Evolutionary conservation across 2,888 invertebrate genomes (phyloP).

Genomic region (Drosophila lutescens): DNA sequence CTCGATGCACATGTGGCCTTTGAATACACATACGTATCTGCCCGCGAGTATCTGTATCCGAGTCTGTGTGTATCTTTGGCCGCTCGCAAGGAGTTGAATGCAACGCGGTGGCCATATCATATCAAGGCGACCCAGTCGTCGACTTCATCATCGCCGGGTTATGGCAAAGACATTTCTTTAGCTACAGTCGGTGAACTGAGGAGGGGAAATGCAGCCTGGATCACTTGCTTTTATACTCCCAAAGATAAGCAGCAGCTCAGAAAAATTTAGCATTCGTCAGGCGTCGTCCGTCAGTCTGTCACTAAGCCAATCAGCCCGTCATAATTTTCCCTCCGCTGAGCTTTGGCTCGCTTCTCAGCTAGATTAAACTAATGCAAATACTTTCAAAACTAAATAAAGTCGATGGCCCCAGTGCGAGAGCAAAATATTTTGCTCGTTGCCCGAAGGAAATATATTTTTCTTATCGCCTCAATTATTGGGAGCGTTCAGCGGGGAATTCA

Average conservation of each 20-base stretch:
- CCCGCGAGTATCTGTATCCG: conserved; percentile 17
- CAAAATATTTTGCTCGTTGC: conserved; percentile 19
- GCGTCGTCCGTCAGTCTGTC: conserved; percentile 9
- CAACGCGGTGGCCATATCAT: conserved; percentile 25
- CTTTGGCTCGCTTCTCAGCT: conserved; percentile 18
- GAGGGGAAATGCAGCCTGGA: conserved; percentile 42
- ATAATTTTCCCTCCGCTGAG: conserved; percentile 58
- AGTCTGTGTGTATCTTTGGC: conserved; percentile 31
- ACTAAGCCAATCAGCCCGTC: conserved; percentile 29
- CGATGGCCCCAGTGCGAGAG: conserved; percentile 10
- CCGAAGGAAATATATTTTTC: conserved; percentile 3
- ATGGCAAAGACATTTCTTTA: conserved; percentile 6
- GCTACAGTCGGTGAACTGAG: not conserved
- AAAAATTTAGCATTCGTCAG: conserved; percentile 24
- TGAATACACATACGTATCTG: not conserved
- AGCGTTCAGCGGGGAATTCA: conserved; percentile 1
- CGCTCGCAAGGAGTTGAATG: conserved; percentile 43
- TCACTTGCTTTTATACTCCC: conserved; percentile 56
- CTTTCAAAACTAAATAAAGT: conserved; percentile 31
- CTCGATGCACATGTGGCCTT: conserved; percentile 40
- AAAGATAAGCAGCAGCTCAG: conserved; percentile 46
- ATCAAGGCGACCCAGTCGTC: conserved; percentile 7
- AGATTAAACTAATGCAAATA: conserved; percentile 43
- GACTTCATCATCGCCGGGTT: conserved; percentile 1
- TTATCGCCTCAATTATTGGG: conserved; percentile 14